A percentile compares a stretch with the other conserved stretches of the same genome.
Evolutionary conservation across 2,888 invertebrate species (phyloP).

Genomic region (Agrilus biguttatus): DNA sequence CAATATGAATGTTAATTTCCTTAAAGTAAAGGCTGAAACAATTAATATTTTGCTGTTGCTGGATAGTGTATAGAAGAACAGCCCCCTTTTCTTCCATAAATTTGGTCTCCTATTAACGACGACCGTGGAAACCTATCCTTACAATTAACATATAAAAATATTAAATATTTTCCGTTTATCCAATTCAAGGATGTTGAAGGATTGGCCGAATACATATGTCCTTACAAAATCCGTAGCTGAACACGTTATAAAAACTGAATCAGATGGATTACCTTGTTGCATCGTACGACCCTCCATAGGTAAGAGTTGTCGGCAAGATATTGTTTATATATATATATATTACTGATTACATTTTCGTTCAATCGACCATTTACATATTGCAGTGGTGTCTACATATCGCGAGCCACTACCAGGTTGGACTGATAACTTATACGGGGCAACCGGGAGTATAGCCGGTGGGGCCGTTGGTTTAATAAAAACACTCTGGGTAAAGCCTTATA

Average conservation of each 20-base stretch:
- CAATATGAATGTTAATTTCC: too few species aligned
- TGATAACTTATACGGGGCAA: neutral
- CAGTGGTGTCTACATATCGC: neutral
- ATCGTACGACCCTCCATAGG: slow-evolving; percentile 56
- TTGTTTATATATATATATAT: too few species aligned
- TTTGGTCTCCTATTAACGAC: too few species aligned
- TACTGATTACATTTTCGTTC: too few species aligned
- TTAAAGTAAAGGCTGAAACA: too few species aligned
- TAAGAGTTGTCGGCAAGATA: slow-evolving; percentile 14
- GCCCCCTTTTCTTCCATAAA: too few species aligned
- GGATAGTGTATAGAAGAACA: too few species aligned
- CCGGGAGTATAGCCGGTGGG: neutral
- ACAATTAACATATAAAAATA: too few species aligned
- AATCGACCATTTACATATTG: too few species aligned
- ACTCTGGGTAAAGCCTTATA: neutral
- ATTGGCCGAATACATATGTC: slow-evolving; percentile 58
- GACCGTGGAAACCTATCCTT: too few species aligned
- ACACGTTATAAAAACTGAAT: slow-evolving; percentile 39
- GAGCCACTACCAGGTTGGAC: neutral
- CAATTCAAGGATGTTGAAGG: slow-evolving; percentile 32
- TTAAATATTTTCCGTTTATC: slow-evolving; percentile 11
- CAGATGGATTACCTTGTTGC: slow-evolving; percentile 43
- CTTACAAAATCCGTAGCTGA: slow-evolving; percentile 62
- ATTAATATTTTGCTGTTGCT: too few species aligned
- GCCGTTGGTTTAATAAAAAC: neutral